These are phyloP conservation scores for Amblyjoppa fuscipennis DNA, from an alignment of 2,888 invertebrate genomes.

Conservation along the genomic window DNA sequence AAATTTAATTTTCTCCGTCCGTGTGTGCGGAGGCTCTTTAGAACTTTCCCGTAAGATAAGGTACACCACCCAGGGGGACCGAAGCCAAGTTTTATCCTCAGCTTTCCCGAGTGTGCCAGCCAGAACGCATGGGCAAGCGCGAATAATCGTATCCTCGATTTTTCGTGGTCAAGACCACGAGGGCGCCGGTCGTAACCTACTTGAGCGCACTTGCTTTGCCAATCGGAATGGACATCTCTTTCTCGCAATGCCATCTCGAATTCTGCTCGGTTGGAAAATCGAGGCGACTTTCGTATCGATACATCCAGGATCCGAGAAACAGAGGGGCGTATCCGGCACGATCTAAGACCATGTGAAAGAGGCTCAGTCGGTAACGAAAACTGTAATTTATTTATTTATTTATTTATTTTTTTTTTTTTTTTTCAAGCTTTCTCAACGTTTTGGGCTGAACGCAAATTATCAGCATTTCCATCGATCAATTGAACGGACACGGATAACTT, in stretches of 20 bases:
- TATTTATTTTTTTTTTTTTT: too few species aligned
- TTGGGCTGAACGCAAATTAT: too few species aligned
- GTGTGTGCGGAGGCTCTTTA: not conserved
- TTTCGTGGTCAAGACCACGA: slow-evolving; percentile 62
- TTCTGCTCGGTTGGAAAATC: not conserved
- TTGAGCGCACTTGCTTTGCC: not conserved
- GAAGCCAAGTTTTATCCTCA: slow-evolving; percentile 41
- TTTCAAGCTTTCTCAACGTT: too few species aligned
- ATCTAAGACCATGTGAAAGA: not conserved
- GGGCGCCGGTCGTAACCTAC: slow-evolving; percentile 26
- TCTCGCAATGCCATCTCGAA: not conserved
- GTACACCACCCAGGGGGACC: not conserved
- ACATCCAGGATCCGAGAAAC: not conserved
- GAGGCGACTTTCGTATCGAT: not conserved
- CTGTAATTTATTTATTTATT: too few species aligned
- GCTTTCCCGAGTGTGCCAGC: slow-evolving; percentile 44
- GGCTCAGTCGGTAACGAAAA: too few species aligned
- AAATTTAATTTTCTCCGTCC: slow-evolving; percentile 11
- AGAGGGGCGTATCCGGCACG: not conserved
- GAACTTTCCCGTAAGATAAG: slow-evolving; percentile 17
- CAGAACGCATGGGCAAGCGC: slow-evolving; percentile 6
- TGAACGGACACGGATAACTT: not conserved
- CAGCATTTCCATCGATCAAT: too few species aligned
- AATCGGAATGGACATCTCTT: slow-evolving; percentile 18
- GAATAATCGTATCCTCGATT: not conserved